These are phyloP conservation scores for Ctenodactylus gundi DNA, from an alignment of 2,113 vertebrate species.

Conservation along the genomic window DNA sequence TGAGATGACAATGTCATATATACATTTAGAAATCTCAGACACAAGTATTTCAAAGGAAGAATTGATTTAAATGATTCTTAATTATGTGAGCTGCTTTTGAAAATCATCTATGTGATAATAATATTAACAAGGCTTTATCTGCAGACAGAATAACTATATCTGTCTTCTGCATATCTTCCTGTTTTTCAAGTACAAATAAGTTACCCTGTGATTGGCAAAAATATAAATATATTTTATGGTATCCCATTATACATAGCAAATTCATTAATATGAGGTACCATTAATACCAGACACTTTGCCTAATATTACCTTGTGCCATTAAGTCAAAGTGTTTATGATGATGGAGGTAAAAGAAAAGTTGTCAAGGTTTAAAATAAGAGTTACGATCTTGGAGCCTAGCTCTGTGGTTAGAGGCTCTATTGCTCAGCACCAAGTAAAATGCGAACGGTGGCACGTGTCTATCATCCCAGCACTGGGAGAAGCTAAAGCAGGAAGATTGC, in stretches of 20 bases:
- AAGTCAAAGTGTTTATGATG: background rate
- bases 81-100: background rate
- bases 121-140: background rate
- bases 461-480: too few species aligned
- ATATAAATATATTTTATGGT: background rate
- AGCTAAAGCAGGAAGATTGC: too few species aligned
- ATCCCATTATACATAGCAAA: background rate
- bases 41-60: background rate
- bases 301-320: background rate
- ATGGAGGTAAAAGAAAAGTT: background rate
- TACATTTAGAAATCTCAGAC: background rate
- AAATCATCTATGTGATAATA: background rate
- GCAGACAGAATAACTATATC: background rate
- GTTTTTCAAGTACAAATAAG: background rate
- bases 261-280: background rate
- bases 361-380: background rate
- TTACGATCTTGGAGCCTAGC: too few species aligned
- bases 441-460: too few species aligned
- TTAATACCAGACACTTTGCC: background rate
- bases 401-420: too few species aligned
- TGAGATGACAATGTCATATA: background rate
- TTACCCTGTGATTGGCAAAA: background rate
- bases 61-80: background rate
- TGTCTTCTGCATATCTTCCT: background rate
- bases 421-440: too few species aligned